Evolutionary conservation across 2,888 invertebrate genomes (phyloP).

Genomic region (Acleris sparsana): DNA sequence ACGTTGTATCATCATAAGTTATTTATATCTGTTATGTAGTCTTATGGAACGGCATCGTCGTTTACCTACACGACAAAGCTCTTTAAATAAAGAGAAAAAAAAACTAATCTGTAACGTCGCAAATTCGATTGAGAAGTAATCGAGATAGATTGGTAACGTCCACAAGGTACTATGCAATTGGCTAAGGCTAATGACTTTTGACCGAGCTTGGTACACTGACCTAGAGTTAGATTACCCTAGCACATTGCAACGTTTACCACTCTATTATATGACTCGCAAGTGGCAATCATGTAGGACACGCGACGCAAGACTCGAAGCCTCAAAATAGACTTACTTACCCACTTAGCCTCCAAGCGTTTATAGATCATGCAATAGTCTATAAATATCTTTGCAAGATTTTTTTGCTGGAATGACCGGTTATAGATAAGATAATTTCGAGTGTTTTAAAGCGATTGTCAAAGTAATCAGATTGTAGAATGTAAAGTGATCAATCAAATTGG

Average conservation of each 20-base stretch:
- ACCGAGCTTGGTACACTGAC: slow-evolving; percentile 31
- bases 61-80: too few relatives aligned
- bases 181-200: slow-evolving; percentile 42
- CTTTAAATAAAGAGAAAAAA: too few relatives aligned
- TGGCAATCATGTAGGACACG: slow-evolving; percentile 1
- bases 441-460: slow-evolving; percentile 2
- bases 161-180: slow-evolving; percentile 37
- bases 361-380: too few relatives aligned
- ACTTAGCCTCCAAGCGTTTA: neutral
- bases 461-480: slow-evolving; percentile 2
- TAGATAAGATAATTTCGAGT: slow-evolving; percentile 1
- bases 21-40: too few relatives aligned
- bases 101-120: neutral
- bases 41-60: too few relatives aligned
- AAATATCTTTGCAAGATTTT: neutral
- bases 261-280: slow-evolving; percentile 18
- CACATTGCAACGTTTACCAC: neutral
- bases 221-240: slow-evolving; percentile 13
- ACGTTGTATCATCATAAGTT: too few relatives aligned
- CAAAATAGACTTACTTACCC: slow-evolving; percentile 1
- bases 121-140: neutral
- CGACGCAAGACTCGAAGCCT: neutral
- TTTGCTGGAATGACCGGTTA: neutral
- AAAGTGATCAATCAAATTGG: slow-evolving; percentile 21
- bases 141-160: neutral